Conservation (phyloP, 2,888 invertebrate genomes). For the Eupithecia centaureata region DNA sequence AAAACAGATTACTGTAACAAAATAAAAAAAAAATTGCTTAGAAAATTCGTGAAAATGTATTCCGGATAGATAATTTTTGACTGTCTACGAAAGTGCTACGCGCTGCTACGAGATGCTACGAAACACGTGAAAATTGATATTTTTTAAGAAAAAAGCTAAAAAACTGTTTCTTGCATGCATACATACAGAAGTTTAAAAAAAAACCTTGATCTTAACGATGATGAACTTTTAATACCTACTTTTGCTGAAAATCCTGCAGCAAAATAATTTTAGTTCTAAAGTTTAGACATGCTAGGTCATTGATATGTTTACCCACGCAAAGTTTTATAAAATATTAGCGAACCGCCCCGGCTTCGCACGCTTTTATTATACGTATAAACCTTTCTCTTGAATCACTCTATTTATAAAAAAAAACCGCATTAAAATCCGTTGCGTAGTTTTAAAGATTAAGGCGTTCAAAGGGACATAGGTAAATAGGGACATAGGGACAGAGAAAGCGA, state of each 20-base stretch:
- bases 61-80: conserved; percentile 13
- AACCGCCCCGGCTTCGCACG: too few relatives aligned
- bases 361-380: too few relatives aligned
- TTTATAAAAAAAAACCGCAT: too few relatives aligned
- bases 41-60: background rate
- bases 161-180: background rate
- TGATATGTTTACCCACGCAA: too few relatives aligned
- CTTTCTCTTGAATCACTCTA: too few relatives aligned
- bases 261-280: background rate
- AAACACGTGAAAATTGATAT: conserved; percentile 15
- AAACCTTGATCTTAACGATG: too few relatives aligned
- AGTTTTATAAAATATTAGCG: too few relatives aligned
- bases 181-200: background rate
- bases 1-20: background rate
- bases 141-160: background rate
- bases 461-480: too few relatives aligned
- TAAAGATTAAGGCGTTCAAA: too few relatives aligned
- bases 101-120: conserved; percentile 42
- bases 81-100: conserved; percentile 38
- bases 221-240: background rate
- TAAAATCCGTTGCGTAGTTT: too few relatives aligned
- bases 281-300: too few relatives aligned
- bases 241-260: background rate
- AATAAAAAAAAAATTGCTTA: background rate
- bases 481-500: too few relatives aligned